Evolutionary conservation across 2,888 invertebrate species (phyloP), one percentile per base, ranked within the genome.

Genomic region (Caenorhabditis becei): DNA sequence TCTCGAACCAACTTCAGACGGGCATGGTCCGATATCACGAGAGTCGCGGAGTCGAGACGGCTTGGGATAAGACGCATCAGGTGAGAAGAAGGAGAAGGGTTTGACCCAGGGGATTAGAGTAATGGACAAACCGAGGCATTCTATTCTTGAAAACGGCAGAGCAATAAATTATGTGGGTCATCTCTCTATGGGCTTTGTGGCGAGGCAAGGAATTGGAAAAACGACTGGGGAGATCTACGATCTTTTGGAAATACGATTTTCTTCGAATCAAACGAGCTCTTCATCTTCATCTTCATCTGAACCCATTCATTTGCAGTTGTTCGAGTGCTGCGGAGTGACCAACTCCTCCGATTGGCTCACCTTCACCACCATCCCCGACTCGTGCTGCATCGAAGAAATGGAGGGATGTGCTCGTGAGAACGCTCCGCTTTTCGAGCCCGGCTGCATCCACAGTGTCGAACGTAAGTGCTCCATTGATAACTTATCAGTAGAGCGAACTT

Each of bases 301-400:
- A 18, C 28, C 41, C 24, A 2, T 62, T 18, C 18, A 18, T 41
- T 70, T 82, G 32, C 47, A 87, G 87, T 35, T 89, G 61, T 85
- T 91, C 61, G 65, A 82, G 28, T 91, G 91, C 67, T 91, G 91
- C 69, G 91, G 91, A 37, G 89, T 89, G 26, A 83, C 84, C 62
- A 90, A 91, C 72, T 85, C 88, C 14, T 82, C 85, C 28, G 91
- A 91, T 80, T 91, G 91, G 91, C 41, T 58, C 28, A 53, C 82
- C 16, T 63, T 80, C 58, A 77, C 67, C 37, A 72, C 80, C 16
- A 81, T 90, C 44, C 91, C 91, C 32, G 88, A 88, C 56, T 90
- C 90, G 14, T 91, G 91, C 69, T 91, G 91, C 70, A 74, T 87
- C 8, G 85, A 84, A 61, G 78, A 82, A 41, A 85, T 87, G 65